Conservation (phyloP, 2,113 vertebrate species). For the Ictalurus furcatus region DNA sequence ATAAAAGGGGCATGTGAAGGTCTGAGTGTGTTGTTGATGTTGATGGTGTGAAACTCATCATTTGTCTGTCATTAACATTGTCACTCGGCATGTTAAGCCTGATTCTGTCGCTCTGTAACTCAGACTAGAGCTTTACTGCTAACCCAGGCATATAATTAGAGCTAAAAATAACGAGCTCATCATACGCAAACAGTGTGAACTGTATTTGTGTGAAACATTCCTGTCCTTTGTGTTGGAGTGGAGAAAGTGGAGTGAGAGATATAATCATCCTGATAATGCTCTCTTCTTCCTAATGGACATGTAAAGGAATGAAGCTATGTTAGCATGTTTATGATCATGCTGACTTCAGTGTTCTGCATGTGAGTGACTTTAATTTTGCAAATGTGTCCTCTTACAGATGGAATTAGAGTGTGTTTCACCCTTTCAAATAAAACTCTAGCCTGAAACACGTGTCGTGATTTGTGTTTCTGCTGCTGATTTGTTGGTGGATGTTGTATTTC, state of each 20-base stretch:
- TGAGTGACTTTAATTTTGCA: neutral
- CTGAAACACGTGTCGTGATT: neutral
- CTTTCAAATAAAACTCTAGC: neutral
- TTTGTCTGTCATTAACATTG: neutral
- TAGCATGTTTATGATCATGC: neutral
- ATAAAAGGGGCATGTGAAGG: neutral
- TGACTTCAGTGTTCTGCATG: neutral
- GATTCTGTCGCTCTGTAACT: neutral
- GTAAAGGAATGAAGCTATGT: neutral
- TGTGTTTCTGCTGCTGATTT: neutral
- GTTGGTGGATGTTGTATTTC: neutral
- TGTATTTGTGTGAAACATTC: neutral
- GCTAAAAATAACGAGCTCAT: constrained; percentile 21
- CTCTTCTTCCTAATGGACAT: neutral
- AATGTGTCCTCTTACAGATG: neutral
- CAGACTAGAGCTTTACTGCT: constrained; percentile 11
- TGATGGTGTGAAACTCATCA: neutral
- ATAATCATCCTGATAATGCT: constrained; percentile 13
- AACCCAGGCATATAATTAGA: constrained; percentile 18
- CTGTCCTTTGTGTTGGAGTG: neutral
- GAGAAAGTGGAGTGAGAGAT: constrained; percentile 3
- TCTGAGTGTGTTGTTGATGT: neutral
- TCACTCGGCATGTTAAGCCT: constrained; percentile 1
- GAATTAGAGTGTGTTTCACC: neutral
- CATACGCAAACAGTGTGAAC: constrained; percentile 21